phyloP scores from a whole-genome alignment of 1,140 invertebrate species.

The Temnothorax nylanderi region DNA sequence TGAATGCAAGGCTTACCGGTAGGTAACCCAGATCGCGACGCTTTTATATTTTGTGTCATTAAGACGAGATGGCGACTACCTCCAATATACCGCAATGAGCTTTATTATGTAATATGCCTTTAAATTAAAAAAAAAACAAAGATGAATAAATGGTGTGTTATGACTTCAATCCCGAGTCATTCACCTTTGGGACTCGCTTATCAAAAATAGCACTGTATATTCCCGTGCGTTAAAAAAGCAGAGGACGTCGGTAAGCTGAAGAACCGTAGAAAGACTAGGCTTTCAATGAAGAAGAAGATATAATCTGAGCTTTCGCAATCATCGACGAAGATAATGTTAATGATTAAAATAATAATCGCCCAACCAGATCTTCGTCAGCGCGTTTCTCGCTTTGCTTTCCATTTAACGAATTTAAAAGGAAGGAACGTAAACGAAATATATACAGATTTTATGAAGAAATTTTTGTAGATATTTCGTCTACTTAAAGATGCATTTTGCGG shows the following conservation, averaged over 20 bases:
- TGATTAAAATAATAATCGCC: background rate
- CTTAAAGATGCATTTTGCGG: background rate
- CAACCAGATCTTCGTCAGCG: background rate
- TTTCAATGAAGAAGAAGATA: too few relatives aligned
- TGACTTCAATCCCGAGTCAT: background rate
- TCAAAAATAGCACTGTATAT: background rate
- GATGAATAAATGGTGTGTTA: background rate
- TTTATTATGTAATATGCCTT: background rate
- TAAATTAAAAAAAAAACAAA: background rate
- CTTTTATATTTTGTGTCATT: conserved; percentile 19
- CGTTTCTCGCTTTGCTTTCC: background rate
- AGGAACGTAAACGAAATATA: background rate
- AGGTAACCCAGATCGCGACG: conserved; percentile 10
- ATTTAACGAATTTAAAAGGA: background rate
- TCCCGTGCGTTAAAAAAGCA: background rate
- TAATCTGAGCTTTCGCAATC: background rate
- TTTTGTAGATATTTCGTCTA: background rate
- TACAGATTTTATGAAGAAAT: background rate
- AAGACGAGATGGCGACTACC: conserved; percentile 53
- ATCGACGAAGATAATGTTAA: background rate
- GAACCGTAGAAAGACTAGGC: background rate
- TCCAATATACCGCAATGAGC: background rate
- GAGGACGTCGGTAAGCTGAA: background rate
- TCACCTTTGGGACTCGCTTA: background rate
- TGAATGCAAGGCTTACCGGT: conserved; percentile 34